phyloP scores from a whole-genome alignment of 1,140 invertebrate species.

The Lordiphosa collinella region DNA sequence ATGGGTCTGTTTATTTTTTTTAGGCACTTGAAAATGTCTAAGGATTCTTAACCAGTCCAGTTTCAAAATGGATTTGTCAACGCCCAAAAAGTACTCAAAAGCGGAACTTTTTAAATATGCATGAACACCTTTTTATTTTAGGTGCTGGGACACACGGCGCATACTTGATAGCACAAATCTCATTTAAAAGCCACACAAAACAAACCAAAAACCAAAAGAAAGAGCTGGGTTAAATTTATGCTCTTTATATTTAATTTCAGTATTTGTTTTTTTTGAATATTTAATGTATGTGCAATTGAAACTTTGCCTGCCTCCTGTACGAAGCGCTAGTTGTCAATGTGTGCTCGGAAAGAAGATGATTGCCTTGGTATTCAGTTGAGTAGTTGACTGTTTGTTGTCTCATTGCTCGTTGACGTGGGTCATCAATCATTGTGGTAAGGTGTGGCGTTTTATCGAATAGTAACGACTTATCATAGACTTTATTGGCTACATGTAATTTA shows the following conservation, averaged over 20 bases:
- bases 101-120: constrained; percentile 66
- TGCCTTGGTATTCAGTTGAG: constrained; percentile 31
- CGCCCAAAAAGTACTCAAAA: constrained; percentile 6
- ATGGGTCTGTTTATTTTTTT: constrained; percentile 55
- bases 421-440: constrained; percentile 30
- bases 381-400: constrained; percentile 10
- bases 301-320: not conserved
- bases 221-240: not conserved
- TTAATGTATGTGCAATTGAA: constrained; percentile 4
- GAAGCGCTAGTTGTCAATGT: constrained; percentile 1
- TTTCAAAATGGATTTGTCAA: constrained; percentile 59
- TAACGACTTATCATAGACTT: too few species aligned
- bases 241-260: not conserved
- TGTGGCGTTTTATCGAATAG: too few species aligned
- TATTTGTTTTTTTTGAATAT: not conserved
- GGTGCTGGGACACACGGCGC: constrained; percentile 28
- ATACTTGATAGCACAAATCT: constrained; percentile 67
- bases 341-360: constrained; percentile 40
- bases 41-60: constrained; percentile 20
- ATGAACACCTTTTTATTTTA: constrained; percentile 57
- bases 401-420: too few species aligned
- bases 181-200: constrained; percentile 45
- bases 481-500: too few species aligned
- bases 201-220: constrained; percentile 17
- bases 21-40: constrained; percentile 42